Base-by-base conservation (phyloP, 2,888 invertebrate genomes). In the Gerris lacustris region DNA sequence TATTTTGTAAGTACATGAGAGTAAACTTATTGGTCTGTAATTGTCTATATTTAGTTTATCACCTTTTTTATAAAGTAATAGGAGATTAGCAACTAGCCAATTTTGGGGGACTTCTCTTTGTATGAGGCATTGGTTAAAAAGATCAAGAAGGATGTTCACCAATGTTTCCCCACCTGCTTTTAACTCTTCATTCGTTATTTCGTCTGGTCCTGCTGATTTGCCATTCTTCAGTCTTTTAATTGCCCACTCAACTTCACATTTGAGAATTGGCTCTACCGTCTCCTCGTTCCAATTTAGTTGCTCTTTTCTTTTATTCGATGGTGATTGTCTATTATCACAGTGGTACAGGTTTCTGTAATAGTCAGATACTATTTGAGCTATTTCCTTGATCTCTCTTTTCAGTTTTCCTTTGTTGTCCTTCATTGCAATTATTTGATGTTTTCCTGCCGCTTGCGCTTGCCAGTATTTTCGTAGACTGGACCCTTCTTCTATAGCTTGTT, bases 21-120 rank as follows among this genome's bases (percentile, higher is more conserved):
- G 44, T 7, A 67, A 43, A 2, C 44, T 67, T 67, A 67, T 44
- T 45, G 67, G 67, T 18, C 67, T 43, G 45, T 67, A 67, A 17
- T 67, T 67, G 7, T 67, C 45, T 44, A 67, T 67, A 45, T 67
- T 45, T 17, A 44, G 18, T n/a, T 45, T 67, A 44, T 67, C 67
- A 9, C 67, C 67, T 67, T 44, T 44, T 15, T 67, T 67, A 44
- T 31, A 67, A 44, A 44, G 44, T 45, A 67, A 17, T 67, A 67
- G 31, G 17, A 67, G 67, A 7, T 18, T 43, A 45, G 67, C 67
- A 45, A 7, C 45, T 7, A 44, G 15, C 67, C 67, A 67, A 5
- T 44, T 67, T 67, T 67, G 9, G 5, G 55, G 55, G 5, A 55
- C 15, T 15, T 55, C 5, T 55, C 15, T 9, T 55, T 55, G 9